Evolutionary conservation across 2,888 invertebrate species (phyloP).

Genomic region (Acronicta leporina): DNA sequence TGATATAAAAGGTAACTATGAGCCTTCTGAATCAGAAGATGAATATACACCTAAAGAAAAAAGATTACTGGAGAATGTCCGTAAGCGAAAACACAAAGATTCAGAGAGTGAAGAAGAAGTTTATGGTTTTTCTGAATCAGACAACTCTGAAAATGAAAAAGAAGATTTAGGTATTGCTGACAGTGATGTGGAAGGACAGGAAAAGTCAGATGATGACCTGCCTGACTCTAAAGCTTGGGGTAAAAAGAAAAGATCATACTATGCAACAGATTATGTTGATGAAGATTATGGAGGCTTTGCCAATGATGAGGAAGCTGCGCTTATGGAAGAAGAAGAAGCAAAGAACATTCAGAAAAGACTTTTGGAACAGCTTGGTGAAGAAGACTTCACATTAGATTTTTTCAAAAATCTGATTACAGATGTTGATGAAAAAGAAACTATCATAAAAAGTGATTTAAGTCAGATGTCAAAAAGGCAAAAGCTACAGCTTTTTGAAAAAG

Average conservation of each 20-base stretch:
- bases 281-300: slow-evolving; percentile 94
- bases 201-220: slow-evolving; percentile 91
- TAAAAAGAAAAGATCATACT: slow-evolving; percentile 93
- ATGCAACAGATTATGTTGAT: slow-evolving; percentile 96
- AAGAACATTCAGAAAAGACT: slow-evolving; percentile 93
- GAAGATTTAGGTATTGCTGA: slow-evolving; percentile 88
- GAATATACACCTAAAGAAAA: slow-evolving; percentile 92
- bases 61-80: slow-evolving; percentile 89
- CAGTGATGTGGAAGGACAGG: slow-evolving; percentile 94
- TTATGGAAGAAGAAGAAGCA: slow-evolving; percentile 95
- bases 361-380: slow-evolving; percentile 93
- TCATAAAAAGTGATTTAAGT: slow-evolving; percentile 93
- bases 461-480: slow-evolving; percentile 94
- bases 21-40: slow-evolving; percentile 92
- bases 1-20: slow-evolving; percentile 88
- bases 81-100: slow-evolving; percentile 86
- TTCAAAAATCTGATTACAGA: slow-evolving; percentile 78
- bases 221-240: slow-evolving; percentile 97
- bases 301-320: slow-evolving; percentile 91
- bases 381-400: slow-evolving; percentile 92
- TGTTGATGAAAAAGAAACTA: slow-evolving; percentile 84
- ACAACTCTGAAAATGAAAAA: slow-evolving; percentile 81
- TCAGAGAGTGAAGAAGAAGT: slow-evolving; percentile 91
- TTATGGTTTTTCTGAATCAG: slow-evolving; percentile 89
- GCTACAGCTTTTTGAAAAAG: slow-evolving; percentile 93